Base-by-base conservation (phyloP, 2,797 vertebrate genomes). In the Discoglossus pictus region DNA sequence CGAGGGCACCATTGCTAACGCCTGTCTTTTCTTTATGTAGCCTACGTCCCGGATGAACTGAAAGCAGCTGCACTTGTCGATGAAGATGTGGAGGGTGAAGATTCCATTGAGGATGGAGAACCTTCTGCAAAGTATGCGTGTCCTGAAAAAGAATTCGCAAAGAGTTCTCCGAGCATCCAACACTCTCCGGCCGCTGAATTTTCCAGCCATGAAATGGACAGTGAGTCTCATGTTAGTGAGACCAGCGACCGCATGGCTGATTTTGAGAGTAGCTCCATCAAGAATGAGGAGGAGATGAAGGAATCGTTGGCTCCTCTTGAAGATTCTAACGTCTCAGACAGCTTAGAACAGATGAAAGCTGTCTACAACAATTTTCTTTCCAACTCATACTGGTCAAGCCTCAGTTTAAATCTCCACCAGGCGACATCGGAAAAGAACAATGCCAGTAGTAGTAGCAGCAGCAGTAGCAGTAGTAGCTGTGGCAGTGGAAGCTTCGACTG, bases 311-410 rank as follows among this genome's bases (percentile, higher is more conserved):
- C 73, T 20, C 83, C 85, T 3, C 85, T 84, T 60, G 96, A 99
- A 18, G 94, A 96, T 74, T 85, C 89, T 0, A 86, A 89, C 0
- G 93, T 92, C 25, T 92, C 94, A 0, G 96, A 99, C 76, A 99
- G 97, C 71, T 87, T 99, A 74, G 96, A 98, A 78, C 97, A 99
- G 88, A 99, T 99, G 97, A 99, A 98, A 87, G 97, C 96, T 0
- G 97, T 99, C 64, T 99, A 99, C 83, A 95, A 96, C 65, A 97
- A 96, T 79, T 99, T 99, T 77, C 90, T 99, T 61, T 98, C 95
- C 79, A 99, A 94, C 82, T 98, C 97, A 16, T 99, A 99, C 75
- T 99, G 97, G 97, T 98, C 96, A 61, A 95, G 90, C 74, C 92
- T 98, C 78, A 97, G 91, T 81, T 79, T 98, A 80, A 97, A 93